These are phyloP conservation scores for Poeciliopsis turrubarensis DNA, from an alignment of 2,113 vertebrate species.

Conservation along the genomic window DNA sequence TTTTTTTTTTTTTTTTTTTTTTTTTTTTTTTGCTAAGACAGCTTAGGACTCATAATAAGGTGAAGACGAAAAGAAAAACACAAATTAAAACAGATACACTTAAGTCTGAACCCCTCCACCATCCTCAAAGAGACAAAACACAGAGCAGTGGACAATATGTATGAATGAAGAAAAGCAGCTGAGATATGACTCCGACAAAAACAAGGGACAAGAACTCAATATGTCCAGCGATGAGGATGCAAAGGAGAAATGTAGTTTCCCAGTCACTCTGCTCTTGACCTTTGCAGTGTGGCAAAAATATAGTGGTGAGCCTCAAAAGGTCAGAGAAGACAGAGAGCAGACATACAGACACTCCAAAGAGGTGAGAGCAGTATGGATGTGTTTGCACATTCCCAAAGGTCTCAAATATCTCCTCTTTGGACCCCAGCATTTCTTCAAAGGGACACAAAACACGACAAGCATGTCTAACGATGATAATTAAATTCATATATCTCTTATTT, in stretches of 20 bases:
- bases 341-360: conserved; percentile 22
- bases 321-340: conserved; percentile 63
- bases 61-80: neutral
- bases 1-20: neutral
- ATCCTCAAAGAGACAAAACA: conserved; percentile 29
- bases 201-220: conserved; percentile 71
- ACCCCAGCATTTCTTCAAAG: neutral
- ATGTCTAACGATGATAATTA: neutral
- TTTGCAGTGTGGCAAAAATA: conserved; percentile 72
- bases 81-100: conserved; percentile 5
- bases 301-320: conserved; percentile 69
- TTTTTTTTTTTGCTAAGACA: conserved; percentile 3
- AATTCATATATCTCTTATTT: neutral
- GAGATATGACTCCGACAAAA: conserved; percentile 56
- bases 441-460: neutral
- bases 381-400: conserved; percentile 21
- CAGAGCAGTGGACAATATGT: conserved; percentile 54
- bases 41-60: neutral
- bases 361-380: conserved; percentile 21
- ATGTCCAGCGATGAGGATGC: conserved; percentile 61
- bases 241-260: conserved; percentile 59
- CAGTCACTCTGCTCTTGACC: conserved; percentile 67
- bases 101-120: conserved; percentile 5
- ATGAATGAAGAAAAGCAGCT: conserved; percentile 48
- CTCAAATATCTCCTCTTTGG: conserved; percentile 12